phyloP scores from a whole-genome alignment of 2,797 vertebrate genomes.

The Hippocampus kuda region DNA sequence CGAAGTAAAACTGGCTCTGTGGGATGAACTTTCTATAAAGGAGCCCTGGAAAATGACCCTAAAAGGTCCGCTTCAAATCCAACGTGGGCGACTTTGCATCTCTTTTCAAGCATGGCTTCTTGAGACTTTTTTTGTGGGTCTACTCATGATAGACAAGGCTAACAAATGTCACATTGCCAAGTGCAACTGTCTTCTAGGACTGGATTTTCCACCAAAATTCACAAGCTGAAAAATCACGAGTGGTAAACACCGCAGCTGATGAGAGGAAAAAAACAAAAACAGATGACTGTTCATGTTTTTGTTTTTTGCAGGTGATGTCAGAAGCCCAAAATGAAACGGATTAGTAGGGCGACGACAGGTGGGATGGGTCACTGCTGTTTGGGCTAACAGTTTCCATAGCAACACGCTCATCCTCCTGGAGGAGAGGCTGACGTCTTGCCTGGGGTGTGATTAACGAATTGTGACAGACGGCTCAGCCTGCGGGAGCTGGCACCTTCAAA shows the following conservation, averaged over 20 bases:
- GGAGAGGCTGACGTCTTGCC: background rate
- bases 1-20: too few relatives aligned
- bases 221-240: background rate
- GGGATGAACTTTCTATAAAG: background rate
- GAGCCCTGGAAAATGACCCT: background rate
- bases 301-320: conserved; percentile 4
- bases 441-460: background rate
- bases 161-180: too few relatives aligned
- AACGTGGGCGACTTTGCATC: background rate
- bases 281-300: background rate
- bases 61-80: background rate
- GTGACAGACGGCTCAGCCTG: background rate
- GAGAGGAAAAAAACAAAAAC: conserved; percentile 6
- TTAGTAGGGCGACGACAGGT: background rate
- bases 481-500: background rate
- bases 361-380: background rate
- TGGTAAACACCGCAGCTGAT: background rate
- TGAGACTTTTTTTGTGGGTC: background rate
- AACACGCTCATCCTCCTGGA: conserved; percentile 2
- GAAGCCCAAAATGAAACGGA: background rate
- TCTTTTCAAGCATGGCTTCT: background rate
- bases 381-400: background rate
- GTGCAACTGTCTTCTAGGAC: too few relatives aligned
- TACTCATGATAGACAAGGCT: background rate
- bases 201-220: too few relatives aligned